These are phyloP conservation scores for Prorops nasuta DNA, from an alignment of 1,140 invertebrate species.

Conservation along the genomic window DNA sequence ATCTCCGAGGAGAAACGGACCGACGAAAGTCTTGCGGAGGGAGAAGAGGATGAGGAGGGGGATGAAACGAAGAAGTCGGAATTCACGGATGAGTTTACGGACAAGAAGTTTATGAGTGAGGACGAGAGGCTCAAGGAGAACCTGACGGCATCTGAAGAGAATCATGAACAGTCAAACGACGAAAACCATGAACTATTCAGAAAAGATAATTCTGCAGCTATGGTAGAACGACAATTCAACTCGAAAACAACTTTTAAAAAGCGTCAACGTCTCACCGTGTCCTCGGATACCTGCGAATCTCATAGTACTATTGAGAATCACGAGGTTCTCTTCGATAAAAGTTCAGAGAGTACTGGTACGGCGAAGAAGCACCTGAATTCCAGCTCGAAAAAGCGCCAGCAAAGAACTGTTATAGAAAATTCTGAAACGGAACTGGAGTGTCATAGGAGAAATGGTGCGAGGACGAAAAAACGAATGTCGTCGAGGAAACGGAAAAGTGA, in stretches of 20 bases:
- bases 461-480: constrained; percentile 22
- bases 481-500: constrained; percentile 26
- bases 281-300: constrained; percentile 26
- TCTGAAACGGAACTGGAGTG: constrained; percentile 10
- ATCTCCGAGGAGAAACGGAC: not conserved
- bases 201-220: constrained; percentile 24
- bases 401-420: constrained; percentile 11
- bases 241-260: constrained; percentile 18
- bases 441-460: constrained; percentile 19
- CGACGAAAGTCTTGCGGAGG: constrained; percentile 1
- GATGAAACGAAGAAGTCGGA: not conserved
- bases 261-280: constrained; percentile 18
- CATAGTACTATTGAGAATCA: constrained; percentile 38
- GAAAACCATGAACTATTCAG: constrained; percentile 32
- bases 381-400: constrained; percentile 18
- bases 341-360: constrained; percentile 10
- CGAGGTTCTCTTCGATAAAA: constrained; percentile 29
- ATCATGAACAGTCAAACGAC: constrained; percentile 21
- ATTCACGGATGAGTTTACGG: constrained; percentile 6
- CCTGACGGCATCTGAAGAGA: constrained; percentile 8
- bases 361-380: constrained; percentile 33
- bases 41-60: too few relatives aligned
- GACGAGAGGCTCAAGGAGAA: constrained; percentile 18
- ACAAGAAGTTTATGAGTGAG: constrained; percentile 17
- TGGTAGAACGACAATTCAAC: constrained; percentile 15